Evolutionary conservation across 2,888 invertebrate species (phyloP).

Genomic region (Scelioninae gen. 1): DNA sequence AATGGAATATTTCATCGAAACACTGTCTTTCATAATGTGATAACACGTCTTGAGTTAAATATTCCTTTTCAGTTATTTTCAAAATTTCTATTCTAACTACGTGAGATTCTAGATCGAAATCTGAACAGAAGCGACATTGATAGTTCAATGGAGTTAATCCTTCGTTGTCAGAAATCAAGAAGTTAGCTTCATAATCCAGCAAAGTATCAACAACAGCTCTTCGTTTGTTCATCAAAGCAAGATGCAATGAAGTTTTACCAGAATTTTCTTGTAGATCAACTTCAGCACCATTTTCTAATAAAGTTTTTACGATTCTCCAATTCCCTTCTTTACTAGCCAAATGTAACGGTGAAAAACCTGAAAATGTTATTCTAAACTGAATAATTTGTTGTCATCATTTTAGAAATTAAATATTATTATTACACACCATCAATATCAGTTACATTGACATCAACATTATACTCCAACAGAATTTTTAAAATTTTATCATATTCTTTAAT

Average conservation of each 20-base stretch:
- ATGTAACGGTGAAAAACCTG: constrained; percentile 52
- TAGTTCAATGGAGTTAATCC: constrained; percentile 61
- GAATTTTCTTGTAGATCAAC: constrained; percentile 50
- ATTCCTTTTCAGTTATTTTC: constrained; percentile 59
- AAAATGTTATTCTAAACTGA: constrained; percentile 25
- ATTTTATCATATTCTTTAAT: constrained; percentile 54
- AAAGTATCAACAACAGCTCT: constrained; percentile 52
- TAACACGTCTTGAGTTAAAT: constrained; percentile 39
- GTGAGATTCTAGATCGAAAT: constrained; percentile 55
- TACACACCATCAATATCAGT: constrained; percentile 42
- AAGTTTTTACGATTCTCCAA: constrained; percentile 56
- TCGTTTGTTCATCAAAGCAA: constrained; percentile 50
- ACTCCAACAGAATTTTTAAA: constrained; percentile 32
- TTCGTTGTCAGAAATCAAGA: constrained; percentile 51
- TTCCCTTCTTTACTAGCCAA: constrained; percentile 61
- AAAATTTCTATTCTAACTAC: constrained; percentile 60
- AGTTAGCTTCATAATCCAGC: constrained; percentile 60
- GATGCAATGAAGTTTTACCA: constrained; percentile 57
- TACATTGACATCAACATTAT: constrained; percentile 42
- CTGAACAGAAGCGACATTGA: constrained; percentile 55
- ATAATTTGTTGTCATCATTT: too few relatives aligned
- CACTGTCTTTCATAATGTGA: constrained; percentile 60
- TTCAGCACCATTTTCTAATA: constrained; percentile 61
- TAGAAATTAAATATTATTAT: background rate
- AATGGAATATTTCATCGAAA: constrained; percentile 52